Evolutionary conservation across 2,888 invertebrate genomes (phyloP), one percentile per base, ranked within the genome.

Genomic region (Carpatolechia fugitivella): DNA sequence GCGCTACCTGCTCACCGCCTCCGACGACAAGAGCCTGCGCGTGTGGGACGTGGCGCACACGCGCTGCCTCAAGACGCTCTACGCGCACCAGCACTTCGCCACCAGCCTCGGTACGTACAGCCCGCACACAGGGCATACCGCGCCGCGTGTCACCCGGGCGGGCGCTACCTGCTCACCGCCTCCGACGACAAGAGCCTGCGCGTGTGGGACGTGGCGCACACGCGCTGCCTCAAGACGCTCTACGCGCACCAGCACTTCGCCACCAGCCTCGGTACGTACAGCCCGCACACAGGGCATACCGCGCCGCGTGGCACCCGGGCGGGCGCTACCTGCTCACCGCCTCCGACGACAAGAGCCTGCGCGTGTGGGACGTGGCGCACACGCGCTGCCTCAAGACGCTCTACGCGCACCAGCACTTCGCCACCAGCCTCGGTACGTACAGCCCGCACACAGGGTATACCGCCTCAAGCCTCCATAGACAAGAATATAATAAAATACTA

Each of bases 241-340:
- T 98, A 98, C 84, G 99, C 99, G 85, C 99, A 99, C 91, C 94
- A 96, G 85, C 99, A 99, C 91, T 99, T 99, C 92, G 98, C 98
- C 91, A 99, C 99, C 85, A 98, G 99, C 82, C 92, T 99, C 91
- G 99, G 99, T 99, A 76, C 92, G 5, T 33, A 24, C 24, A 24
- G 6, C 24, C 3, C 24, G 6, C 24, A 24, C 24, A 24, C 24
- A 24, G 3, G 24, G n/a, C n/a, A n/a, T n/a, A n/a, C n/a, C n/a
- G n/a, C n/a, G 99, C 91, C 93, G 99, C 81, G n/a, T n/a, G n/a
- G n/a, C n/a, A n/a, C n/a, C n/a, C n/a, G n/a, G n/a, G n/a, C n/a
- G n/a, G n/a, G n/a, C n/a, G n/a, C n/a, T n/a, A n/a, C n/a, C n/a
- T n/a, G n/a, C n/a, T n/a, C n/a, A n/a, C n/a, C n/a, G n/a, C n/a